Percentiles rank a stretch among this genome's conserved stretches.
Evolutionary conservation across 2,113 vertebrate genomes (phyloP).

Genomic region (Protobothrops flavoviridis): DNA sequence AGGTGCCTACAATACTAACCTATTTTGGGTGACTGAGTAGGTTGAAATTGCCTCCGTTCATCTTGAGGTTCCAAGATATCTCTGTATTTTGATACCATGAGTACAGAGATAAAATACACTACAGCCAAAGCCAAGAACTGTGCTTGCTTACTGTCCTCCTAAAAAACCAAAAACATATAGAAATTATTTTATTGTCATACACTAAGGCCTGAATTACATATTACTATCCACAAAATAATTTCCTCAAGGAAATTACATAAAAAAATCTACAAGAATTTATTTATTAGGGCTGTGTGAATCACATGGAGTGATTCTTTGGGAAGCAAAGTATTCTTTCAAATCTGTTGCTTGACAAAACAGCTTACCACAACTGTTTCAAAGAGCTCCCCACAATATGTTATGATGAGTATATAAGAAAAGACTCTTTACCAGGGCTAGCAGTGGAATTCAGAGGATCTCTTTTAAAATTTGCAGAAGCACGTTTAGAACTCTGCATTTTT

Average conservation of each 20-base stretch:
- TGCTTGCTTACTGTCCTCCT: slow-evolving; percentile 99
- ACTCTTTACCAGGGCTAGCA: background rate
- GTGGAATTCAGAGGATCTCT: background rate
- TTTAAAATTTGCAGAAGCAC: background rate
- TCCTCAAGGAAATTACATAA: background rate
- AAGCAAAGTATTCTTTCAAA: background rate
- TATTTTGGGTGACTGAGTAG: slow-evolving; percentile 71
- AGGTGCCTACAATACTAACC: slow-evolving; percentile 46
- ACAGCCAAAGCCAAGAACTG: slow-evolving; percentile 97
- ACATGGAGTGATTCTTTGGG: background rate
- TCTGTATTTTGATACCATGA: slow-evolving; percentile 99
- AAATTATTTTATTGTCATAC: background rate
- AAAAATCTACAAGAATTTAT: background rate
- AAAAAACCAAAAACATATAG: slow-evolving; percentile 36
- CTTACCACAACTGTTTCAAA: background rate
- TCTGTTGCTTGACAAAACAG: background rate
- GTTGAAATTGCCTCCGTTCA: slow-evolving; percentile 74
- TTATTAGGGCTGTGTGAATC: background rate
- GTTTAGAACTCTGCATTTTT: background rate
- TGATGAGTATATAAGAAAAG: background rate
- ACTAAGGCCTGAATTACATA: slow-evolving; percentile 28
- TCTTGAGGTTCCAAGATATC: slow-evolving; percentile 96
- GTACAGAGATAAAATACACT: slow-evolving; percentile 97
- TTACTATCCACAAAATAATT: slow-evolving; percentile 37
- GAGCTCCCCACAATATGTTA: background rate